phyloP scores from a whole-genome alignment of 1,140 invertebrate genomes.

The Drosophila elegans region DNA sequence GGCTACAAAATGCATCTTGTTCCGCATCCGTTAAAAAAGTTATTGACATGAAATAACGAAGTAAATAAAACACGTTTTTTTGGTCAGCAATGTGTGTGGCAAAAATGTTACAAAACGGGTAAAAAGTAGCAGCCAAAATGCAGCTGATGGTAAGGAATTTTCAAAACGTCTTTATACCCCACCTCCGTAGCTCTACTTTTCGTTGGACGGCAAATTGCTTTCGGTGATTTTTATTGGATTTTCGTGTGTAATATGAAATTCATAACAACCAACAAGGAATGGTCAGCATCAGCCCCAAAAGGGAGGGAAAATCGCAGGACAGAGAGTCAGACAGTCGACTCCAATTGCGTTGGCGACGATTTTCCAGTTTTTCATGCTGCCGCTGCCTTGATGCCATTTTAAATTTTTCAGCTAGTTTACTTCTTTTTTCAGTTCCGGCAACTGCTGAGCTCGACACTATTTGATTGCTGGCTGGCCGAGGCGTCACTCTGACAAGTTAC shows the following conservation, averaged over 20 bases:
- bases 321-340: slow-evolving; percentile 13
- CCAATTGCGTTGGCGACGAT: slow-evolving; percentile 34
- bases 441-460: slow-evolving; percentile 63
- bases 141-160: slow-evolving; percentile 11
- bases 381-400: slow-evolving; percentile 57
- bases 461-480: slow-evolving; percentile 61
- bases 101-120: slow-evolving; percentile 1
- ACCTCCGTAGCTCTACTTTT: background rate
- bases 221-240: slow-evolving; percentile 82
- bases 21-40: slow-evolving; percentile 14
- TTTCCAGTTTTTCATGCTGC: slow-evolving; percentile 43
- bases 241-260: slow-evolving; percentile 79
- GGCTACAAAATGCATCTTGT: slow-evolving; percentile 38
- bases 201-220: slow-evolving; percentile 65
- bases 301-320: background rate
- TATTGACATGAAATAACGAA: slow-evolving; percentile 12
- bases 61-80: slow-evolving; percentile 39
- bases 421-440: slow-evolving; percentile 9
- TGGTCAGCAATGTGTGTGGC: slow-evolving; percentile 22
- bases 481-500: slow-evolving; percentile 43
- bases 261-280: slow-evolving; percentile 68
- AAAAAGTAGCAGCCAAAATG: slow-evolving; percentile 36
- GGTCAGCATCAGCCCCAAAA: slow-evolving; percentile 17
- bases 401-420: slow-evolving; percentile 50
- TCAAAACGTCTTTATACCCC: slow-evolving; percentile 35